Evolutionary conservation across 1,140 invertebrate genomes (phyloP).

Genomic region (Calephelis virginiensis): DNA sequence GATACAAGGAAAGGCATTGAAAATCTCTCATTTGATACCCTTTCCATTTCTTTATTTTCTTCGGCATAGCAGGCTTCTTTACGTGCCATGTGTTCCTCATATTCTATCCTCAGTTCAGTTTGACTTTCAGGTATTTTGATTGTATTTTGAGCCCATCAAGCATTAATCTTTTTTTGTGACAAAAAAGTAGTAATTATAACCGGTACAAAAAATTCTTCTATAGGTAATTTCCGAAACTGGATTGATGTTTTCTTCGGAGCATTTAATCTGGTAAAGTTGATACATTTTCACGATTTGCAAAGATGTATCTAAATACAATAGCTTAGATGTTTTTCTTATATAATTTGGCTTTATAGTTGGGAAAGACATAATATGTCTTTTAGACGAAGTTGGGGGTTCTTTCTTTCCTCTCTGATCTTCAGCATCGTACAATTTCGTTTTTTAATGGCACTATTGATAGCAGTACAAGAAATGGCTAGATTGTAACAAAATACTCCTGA

Average conservation of each 20-base stretch:
- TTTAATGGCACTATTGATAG: constrained; percentile 20
- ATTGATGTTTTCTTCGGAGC: constrained; percentile 17
- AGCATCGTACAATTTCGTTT: constrained; percentile 1
- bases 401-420: constrained; percentile 21
- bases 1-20: constrained; percentile 27
- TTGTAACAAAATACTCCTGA: constrained; percentile 18
- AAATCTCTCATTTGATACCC: constrained; percentile 18
- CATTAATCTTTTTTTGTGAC: constrained; percentile 34
- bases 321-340: constrained; percentile 20
- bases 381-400: constrained; percentile 24
- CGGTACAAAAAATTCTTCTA: constrained; percentile 25
- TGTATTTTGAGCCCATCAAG: constrained; percentile 22
- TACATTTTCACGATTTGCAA: constrained; percentile 22
- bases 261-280: constrained; percentile 19
- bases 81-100: not conserved
- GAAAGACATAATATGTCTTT: constrained; percentile 23
- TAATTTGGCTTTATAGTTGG: constrained; percentile 25
- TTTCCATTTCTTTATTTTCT: constrained; percentile 15
- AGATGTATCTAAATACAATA: constrained; percentile 20
- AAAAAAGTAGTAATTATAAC: constrained; percentile 32
- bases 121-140: constrained; percentile 20
- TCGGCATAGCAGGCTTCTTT: not conserved
- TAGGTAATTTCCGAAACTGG: constrained; percentile 23
- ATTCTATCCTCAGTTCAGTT: not conserved
- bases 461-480: constrained; percentile 17